A percentile compares a stretch with the other conserved stretches of the same genome.
phyloP scores from a whole-genome alignment of 2,113 vertebrate species.

The Vicugna pacos region DNA sequence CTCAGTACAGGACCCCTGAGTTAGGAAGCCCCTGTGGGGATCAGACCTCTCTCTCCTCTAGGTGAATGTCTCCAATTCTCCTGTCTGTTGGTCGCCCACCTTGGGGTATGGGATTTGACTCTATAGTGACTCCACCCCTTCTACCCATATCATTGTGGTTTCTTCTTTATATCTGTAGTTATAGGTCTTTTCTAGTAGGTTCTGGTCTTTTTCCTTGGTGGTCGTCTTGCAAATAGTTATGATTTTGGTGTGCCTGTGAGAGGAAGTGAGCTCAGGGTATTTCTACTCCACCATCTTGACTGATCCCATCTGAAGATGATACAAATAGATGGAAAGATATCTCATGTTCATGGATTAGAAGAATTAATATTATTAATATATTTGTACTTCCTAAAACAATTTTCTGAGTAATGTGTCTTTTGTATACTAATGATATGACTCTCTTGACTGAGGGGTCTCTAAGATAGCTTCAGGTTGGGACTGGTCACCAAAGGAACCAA shows the following conservation, averaged over 20 bases:
- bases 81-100: too few species aligned
- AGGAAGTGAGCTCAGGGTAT: neutral
- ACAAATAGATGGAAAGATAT: neutral
- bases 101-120: neutral
- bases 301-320: neutral
- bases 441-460: neutral
- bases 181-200: neutral
- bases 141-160: neutral
- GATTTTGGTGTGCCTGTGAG: neutral
- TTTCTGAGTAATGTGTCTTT: neutral
- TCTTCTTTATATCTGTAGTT: neutral
- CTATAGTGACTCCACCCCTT: neutral
- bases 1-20: too few species aligned
- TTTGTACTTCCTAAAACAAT: neutral
- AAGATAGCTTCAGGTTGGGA: neutral
- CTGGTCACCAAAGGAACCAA: neutral
- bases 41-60: neutral
- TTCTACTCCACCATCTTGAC: neutral
- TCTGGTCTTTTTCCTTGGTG: neutral
- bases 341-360: neutral
- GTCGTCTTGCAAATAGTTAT: neutral
- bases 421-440: neutral
- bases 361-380: neutral
- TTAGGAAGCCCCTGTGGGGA: neutral
- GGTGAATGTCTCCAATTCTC: neutral